Percentiles rank a stretch among this genome's conserved stretches.
Evolutionary conservation across 2,113 vertebrate genomes (phyloP).

Genomic region (Chamaetylas fuelleborni): DNA sequence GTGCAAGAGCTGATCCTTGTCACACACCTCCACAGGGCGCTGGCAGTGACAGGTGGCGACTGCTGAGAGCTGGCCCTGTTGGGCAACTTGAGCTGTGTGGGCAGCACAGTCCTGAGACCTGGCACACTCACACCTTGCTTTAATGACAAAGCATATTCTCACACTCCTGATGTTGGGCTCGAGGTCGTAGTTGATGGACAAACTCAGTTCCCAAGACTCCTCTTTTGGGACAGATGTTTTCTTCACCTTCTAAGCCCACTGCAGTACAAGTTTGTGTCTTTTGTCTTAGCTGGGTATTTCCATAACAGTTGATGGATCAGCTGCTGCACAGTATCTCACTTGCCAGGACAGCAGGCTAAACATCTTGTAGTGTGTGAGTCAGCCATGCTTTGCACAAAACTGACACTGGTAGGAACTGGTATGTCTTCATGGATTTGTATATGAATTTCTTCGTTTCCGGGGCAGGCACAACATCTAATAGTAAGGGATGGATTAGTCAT

Average conservation of each 20-base stretch:
- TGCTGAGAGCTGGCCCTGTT: background rate
- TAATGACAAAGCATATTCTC: background rate
- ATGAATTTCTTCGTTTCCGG: slow-evolving; percentile 17
- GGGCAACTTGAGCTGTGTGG: background rate
- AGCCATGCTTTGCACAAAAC: background rate
- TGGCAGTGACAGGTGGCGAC: background rate
- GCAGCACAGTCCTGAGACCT: background rate
- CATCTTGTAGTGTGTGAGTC: background rate
- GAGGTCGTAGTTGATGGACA: fast-evolving
- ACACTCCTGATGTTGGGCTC: fast-evolving
- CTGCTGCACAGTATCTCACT: background rate
- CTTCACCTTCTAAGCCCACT: background rate
- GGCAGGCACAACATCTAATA: slow-evolving; percentile 13
- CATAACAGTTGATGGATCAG: background rate
- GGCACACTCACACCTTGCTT: background rate
- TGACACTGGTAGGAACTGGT: slow-evolving; percentile 6
- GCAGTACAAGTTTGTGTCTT: background rate
- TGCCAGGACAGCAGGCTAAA: background rate
- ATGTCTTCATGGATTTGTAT: background rate
- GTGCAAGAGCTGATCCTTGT: background rate
- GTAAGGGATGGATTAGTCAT: slow-evolving; percentile 28
- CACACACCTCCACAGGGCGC: background rate
- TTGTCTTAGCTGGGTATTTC: background rate
- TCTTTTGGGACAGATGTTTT: background rate
- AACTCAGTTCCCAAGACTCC: background rate